Percentiles rank a stretch among this genome's conserved stretches.
These are phyloP conservation scores for Acanthisitta chloris DNA, from an alignment of 2,113 vertebrate species.

Conservation along the genomic window DNA sequence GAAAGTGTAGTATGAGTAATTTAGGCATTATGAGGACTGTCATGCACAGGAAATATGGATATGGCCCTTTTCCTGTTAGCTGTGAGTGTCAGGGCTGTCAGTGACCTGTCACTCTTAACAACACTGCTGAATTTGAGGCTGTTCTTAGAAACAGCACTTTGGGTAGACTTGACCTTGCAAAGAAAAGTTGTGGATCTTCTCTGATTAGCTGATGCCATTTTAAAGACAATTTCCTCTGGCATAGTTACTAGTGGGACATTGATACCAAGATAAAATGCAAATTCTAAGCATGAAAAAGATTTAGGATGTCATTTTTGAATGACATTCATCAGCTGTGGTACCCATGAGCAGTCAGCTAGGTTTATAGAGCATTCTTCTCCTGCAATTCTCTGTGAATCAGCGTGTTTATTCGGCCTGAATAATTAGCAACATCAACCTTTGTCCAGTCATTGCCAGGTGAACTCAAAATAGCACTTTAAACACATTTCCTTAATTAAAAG, in stretches of 20 bases:
- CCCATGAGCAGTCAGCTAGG: not conserved
- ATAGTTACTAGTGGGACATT: not conserved
- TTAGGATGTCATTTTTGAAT: not conserved
- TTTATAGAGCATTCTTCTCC: not conserved
- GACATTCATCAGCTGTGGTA: not conserved
- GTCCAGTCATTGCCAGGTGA: not conserved
- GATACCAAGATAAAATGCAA: not conserved
- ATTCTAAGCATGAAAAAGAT: not conserved
- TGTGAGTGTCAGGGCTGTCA: not conserved
- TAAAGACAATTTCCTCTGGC: not conserved
- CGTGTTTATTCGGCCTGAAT: not conserved
- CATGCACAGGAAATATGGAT: not conserved
- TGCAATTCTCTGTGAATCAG: not conserved
- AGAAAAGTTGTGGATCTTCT: not conserved
- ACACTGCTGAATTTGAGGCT: not conserved
- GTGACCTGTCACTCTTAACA: not conserved
- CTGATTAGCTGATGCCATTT: not conserved
- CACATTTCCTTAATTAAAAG: slow-evolving; percentile 36
- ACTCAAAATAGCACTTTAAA: slow-evolving; percentile 15
- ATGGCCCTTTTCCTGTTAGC: not conserved
- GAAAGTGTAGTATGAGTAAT: not conserved
- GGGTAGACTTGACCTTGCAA: not conserved
- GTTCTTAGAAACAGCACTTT: not conserved
- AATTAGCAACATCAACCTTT: slow-evolving; percentile 13
- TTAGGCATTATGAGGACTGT: not conserved